Conservation (phyloP, 2,888 invertebrate species). For the Hemaris fuciformis region DNA sequence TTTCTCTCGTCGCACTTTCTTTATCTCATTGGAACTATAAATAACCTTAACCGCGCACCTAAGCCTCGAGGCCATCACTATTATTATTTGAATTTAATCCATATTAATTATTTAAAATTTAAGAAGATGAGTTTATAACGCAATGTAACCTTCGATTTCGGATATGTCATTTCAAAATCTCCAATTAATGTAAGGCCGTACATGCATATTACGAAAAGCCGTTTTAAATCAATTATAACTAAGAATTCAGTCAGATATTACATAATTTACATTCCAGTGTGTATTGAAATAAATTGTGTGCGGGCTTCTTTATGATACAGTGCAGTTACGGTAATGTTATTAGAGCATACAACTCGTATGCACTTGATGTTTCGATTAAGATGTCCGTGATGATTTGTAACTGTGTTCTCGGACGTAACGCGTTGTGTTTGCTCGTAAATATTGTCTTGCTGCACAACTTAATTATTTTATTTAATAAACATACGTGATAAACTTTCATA, state of each 20-base stretch:
- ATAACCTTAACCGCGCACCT: too few species aligned
- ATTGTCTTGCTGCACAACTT: background rate
- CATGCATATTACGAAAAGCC: constrained; percentile 32
- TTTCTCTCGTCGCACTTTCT: too few species aligned
- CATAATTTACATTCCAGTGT: background rate
- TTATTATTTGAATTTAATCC: background rate
- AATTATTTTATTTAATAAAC: background rate
- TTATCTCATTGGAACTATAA: too few species aligned
- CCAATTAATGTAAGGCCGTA: constrained; percentile 21
- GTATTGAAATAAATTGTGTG: background rate
- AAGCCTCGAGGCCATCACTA: too few species aligned
- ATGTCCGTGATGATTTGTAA: background rate
- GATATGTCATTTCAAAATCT: constrained; percentile 27
- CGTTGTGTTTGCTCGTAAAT: constrained; percentile 1
- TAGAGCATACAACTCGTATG: background rate
- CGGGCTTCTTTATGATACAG: background rate
- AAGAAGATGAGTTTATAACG: constrained; percentile 11
- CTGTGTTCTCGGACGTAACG: background rate
- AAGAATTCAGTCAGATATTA: background rate
- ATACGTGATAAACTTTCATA: background rate
- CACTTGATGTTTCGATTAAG: background rate
- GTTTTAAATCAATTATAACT: background rate
- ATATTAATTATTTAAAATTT: background rate
- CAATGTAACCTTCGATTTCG: constrained; percentile 19
- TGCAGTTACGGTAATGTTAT: background rate